These are phyloP conservation scores for Heteromormyrus szaboi DNA, from an alignment of 2,797 vertebrate genomes.

Conservation along the genomic window DNA sequence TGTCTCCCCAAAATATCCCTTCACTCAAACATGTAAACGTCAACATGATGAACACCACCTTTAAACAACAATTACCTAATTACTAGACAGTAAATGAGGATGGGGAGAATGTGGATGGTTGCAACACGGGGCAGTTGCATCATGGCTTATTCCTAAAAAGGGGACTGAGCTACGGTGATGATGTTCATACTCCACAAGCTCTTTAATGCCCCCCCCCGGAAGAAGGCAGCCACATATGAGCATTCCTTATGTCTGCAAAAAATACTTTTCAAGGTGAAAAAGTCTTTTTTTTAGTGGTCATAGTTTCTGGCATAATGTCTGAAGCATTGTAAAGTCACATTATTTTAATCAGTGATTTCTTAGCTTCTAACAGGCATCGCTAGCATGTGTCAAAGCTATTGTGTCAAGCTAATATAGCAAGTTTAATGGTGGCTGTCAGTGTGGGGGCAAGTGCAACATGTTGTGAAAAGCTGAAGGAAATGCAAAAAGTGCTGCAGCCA, in stretches of 20 bases:
- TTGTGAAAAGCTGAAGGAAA: too few species aligned
- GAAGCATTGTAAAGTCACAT: too few species aligned
- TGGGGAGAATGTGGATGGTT: neutral
- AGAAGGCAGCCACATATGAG: too few species aligned
- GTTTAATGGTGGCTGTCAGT: neutral
- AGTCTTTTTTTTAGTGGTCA: neutral
- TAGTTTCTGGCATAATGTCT: neutral
- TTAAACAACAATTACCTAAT: neutral
- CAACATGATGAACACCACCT: neutral
- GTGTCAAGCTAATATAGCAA: neutral
- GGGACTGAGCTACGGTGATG: neutral
- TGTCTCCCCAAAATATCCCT: neutral
- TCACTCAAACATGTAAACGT: neutral
- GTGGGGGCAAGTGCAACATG: neutral
- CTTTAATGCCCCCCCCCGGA: neutral
- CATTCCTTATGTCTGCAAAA: too few species aligned
- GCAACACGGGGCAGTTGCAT: neutral
- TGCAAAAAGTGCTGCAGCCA: too few species aligned
- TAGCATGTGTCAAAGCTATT: neutral
- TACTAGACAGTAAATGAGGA: neutral
- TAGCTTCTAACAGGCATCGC: neutral
- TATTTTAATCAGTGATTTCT: too few species aligned
- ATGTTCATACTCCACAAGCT: neutral
- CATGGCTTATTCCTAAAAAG: neutral
- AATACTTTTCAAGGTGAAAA: neutral